Evolutionary conservation across 2,888 invertebrate species (phyloP).

Genomic region (Dynastes grantii): DNA sequence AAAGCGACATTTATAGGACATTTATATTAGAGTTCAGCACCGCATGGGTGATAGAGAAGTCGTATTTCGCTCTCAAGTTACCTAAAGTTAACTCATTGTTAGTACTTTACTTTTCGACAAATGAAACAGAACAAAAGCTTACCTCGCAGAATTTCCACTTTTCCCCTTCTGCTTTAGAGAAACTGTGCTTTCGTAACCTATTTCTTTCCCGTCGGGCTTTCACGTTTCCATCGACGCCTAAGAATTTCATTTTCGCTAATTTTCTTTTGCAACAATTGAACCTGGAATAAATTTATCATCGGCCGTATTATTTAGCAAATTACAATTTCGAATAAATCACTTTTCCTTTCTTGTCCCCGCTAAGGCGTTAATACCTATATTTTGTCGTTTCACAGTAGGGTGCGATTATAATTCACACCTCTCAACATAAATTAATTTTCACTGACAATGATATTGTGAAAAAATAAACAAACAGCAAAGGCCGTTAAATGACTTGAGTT

Average conservation of each 20-base stretch:
- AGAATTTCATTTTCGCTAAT: slow-evolving; percentile 44
- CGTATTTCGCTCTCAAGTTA: slow-evolving; percentile 39
- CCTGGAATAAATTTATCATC: slow-evolving; percentile 36
- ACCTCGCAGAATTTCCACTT: slow-evolving; percentile 15
- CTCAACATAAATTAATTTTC: slow-evolving; percentile 21
- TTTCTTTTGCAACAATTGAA: slow-evolving; percentile 30
- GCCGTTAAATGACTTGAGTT: not conserved
- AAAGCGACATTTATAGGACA: slow-evolving; percentile 17
- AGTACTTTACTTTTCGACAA: slow-evolving; percentile 19
- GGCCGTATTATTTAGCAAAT: slow-evolving; percentile 41
- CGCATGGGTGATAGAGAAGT: slow-evolving; percentile 24
- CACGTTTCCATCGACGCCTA: slow-evolving; percentile 32
- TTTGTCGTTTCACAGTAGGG: not conserved
- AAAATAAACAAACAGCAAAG: not conserved
- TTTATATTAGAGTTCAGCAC: slow-evolving; percentile 10
- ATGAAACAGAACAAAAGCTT: slow-evolving; percentile 24
- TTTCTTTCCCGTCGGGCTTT: not conserved
- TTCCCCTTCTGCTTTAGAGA: slow-evolving; percentile 12
- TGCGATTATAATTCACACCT: slow-evolving; percentile 23
- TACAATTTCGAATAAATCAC: slow-evolving; percentile 36
- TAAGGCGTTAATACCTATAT: slow-evolving; percentile 9
- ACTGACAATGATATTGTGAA: not conserved
- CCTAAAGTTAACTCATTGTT: slow-evolving; percentile 31
- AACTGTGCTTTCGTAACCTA: not conserved
- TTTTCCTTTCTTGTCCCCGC: not conserved